These are phyloP conservation scores for Aphodius granarius DNA, from an alignment of 2,888 invertebrate species.

Conservation along the genomic window DNA sequence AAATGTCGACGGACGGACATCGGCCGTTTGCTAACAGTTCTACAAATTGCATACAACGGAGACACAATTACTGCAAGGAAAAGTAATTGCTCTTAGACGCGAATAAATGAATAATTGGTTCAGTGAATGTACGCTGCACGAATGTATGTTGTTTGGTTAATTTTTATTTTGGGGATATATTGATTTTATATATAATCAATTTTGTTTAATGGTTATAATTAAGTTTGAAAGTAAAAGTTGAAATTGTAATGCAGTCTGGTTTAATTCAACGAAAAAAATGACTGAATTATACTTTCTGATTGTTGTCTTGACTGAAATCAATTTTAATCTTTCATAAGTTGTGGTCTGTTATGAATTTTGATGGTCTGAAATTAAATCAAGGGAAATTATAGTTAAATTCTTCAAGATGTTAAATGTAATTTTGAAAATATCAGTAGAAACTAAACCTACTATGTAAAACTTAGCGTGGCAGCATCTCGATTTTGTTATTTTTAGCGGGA, in stretches of 20 bases:
- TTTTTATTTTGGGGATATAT: not conserved
- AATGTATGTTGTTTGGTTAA: not conserved
- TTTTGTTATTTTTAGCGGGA: not conserved
- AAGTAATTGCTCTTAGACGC: not conserved
- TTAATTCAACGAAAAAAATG: too few relatives aligned
- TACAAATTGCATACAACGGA: not conserved
- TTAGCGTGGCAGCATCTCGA: too few relatives aligned
- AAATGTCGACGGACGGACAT: not conserved
- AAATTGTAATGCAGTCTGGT: not conserved
- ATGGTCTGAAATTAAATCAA: too few relatives aligned
- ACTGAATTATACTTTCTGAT: too few relatives aligned
- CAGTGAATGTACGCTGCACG: not conserved
- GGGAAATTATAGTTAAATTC: too few relatives aligned
- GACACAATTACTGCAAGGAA: not conserved
- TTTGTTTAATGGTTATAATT: not conserved
- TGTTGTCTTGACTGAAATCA: too few relatives aligned
- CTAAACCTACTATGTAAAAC: too few relatives aligned
- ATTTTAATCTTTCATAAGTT: too few relatives aligned
- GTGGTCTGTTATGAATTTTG: too few relatives aligned
- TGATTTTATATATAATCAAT: not conserved
- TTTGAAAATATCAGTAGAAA: too few relatives aligned
- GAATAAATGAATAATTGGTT: not conserved
- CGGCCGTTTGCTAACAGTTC: not conserved
- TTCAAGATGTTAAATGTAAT: too few relatives aligned
- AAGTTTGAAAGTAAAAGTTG: not conserved